Percentiles rank a stretch among this genome's conserved stretches.
Evolutionary conservation across 2,113 vertebrate species (phyloP).

Genomic region (Cephalopterus ornatus): DNA sequence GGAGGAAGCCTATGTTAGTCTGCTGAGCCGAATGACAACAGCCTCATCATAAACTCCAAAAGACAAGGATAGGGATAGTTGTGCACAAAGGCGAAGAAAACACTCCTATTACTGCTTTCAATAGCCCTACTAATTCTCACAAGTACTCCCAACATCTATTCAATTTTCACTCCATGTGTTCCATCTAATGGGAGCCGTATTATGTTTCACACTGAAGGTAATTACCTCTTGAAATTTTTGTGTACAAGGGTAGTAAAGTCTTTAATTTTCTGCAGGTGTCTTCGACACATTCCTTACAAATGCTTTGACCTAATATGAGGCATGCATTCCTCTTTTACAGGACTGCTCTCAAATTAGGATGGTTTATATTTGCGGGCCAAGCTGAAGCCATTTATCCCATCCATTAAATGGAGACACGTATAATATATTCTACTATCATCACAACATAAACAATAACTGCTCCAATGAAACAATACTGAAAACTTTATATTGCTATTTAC

Average conservation of each 20-base stretch:
- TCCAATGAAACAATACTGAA: not conserved
- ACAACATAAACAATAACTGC: not conserved
- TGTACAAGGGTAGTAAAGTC: constrained; percentile 47
- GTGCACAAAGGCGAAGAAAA: constrained; percentile 14
- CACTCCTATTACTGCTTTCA: constrained; percentile 11
- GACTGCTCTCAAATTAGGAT: constrained; percentile 2
- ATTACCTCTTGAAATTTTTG: constrained; percentile 75
- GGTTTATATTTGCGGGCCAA: constrained; percentile 5
- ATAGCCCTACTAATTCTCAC: constrained; percentile 57
- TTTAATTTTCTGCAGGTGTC: constrained; percentile 78
- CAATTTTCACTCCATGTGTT: constrained; percentile 58
- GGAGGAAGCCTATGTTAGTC: constrained; percentile 13
- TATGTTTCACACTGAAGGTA: constrained; percentile 62
- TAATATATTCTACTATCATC: not conserved
- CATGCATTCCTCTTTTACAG: constrained; percentile 51
- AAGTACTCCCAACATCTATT: constrained; percentile 39
- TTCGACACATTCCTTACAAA: constrained; percentile 57
- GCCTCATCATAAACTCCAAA: constrained; percentile 9
- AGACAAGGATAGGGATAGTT: not conserved
- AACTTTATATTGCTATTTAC: not conserved
- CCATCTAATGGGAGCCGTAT: constrained; percentile 66
- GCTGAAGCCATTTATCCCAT: constrained; percentile 18
- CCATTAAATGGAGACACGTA: not conserved
- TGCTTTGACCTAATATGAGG: constrained; percentile 56
- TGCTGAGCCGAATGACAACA: not conserved